phyloP scores from a whole-genome alignment of 1,140 invertebrate genomes.

The Chironomus tepperi region DNA sequence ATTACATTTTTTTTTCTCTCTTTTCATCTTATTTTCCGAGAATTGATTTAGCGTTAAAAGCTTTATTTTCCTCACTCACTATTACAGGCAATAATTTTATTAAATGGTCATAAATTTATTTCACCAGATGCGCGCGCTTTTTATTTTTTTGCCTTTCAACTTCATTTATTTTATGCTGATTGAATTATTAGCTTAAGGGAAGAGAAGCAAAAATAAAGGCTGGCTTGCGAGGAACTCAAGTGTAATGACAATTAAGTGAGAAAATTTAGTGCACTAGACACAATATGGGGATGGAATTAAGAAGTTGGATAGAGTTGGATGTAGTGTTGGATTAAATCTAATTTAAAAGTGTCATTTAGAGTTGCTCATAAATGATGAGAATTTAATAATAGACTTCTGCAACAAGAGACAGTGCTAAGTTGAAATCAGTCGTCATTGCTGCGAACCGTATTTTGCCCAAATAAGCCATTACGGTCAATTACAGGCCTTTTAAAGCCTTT shows the following conservation, averaged over 20 bases:
- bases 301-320: too few relatives aligned
- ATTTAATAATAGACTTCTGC: too few relatives aligned
- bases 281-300: too few relatives aligned
- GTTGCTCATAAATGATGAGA: too few relatives aligned
- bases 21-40: not conserved
- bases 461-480: too few relatives aligned
- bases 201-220: not conserved
- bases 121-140: not conserved
- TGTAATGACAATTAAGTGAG: not conserved
- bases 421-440: too few relatives aligned
- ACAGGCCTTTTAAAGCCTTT: too few relatives aligned
- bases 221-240: not conserved
- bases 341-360: too few relatives aligned
- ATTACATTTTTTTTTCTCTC: not conserved
- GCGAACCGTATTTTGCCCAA: too few relatives aligned
- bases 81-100: constrained; percentile 9
- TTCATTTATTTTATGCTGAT: not conserved
- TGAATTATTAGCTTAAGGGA: not conserved
- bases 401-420: too few relatives aligned
- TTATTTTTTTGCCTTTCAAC: not conserved
- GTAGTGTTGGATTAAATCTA: too few relatives aligned
- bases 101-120: constrained; percentile 9
- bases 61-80: constrained; percentile 1
- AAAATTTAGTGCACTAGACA: too few relatives aligned
- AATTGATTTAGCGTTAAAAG: constrained; percentile 8